Base-by-base conservation (phyloP, 2,888 invertebrate species). In the Chouioia cunea region DNA sequence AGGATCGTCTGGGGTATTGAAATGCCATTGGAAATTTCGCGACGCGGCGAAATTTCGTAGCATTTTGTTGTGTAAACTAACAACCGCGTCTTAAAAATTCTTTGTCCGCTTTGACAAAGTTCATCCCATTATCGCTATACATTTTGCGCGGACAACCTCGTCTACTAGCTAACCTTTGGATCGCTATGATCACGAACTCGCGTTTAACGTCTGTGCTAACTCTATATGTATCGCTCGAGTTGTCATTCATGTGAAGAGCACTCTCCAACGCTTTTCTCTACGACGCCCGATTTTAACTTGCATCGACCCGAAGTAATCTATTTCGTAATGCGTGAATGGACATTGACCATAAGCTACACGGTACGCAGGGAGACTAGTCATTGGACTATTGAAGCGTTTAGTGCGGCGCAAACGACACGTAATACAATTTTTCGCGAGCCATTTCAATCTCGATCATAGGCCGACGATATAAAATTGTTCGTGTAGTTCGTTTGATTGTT, bases 251-350 rank as follows among this genome's bases (percentile, higher is more conserved):
- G 75, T 77, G 44, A 77, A 77, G 0, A 77, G 14, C 0, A 70
- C 78, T 0, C 76, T 75, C 73, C 75, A 76, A 14, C 77, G 57
- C 54, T 76, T 77, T 73, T 77, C 78, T 1, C 46, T 22, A 1
- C 63, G n/a, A 6, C 63, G 12, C 0, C 20, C 48, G 15, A 57
- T 48, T 65, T 57, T 47, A 8, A 65, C 22, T 1, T 4, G 6
- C 20, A 56, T 48, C 0, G 65, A 56, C 0, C 56, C 65, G 36
- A 65, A 56, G 36, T 56, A 65, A 57, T 65, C 57, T 1, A 65
- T 2, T 6, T 48, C 57, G 20, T 47, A 65, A 20, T 65, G 27
- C 1, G 15, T 14, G 20, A 27, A 65, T 2, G 48, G 48, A 2
- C 57, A 2, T n/a, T 15, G 23, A n/a, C 44, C 10, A 16, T 36